These are phyloP conservation scores for Phalacrocorax brasilianus DNA, from an alignment of 2,113 vertebrate genomes.

Conservation along the genomic window DNA sequence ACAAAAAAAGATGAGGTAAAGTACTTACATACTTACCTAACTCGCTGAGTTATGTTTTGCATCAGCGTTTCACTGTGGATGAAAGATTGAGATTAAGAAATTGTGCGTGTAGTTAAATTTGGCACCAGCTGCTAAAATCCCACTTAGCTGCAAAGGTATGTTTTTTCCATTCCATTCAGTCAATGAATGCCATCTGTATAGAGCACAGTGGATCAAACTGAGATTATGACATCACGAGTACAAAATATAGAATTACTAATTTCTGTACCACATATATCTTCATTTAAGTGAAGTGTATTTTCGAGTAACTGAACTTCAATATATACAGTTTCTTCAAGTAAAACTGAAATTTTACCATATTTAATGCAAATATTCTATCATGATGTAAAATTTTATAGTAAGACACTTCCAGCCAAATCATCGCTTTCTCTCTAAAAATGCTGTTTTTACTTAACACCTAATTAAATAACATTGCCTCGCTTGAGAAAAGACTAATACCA, in stretches of 20 bases:
- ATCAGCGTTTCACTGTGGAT: background rate
- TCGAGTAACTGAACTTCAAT: background rate
- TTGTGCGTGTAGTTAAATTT: background rate
- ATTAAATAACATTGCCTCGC: constrained; percentile 3
- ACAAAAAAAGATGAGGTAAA: background rate
- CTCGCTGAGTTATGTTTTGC: background rate
- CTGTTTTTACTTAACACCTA: background rate
- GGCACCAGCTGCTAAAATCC: background rate
- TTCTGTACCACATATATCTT: accelerated
- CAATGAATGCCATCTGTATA: background rate
- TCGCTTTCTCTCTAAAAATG: constrained; percentile 4
- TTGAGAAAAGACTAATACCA: constrained; percentile 15
- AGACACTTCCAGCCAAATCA: background rate
- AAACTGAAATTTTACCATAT: background rate
- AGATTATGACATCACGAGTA: background rate
- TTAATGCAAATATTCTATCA: background rate
- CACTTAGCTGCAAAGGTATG: background rate
- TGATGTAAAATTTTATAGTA: background rate
- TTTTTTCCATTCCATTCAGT: background rate
- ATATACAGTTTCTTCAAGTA: background rate
- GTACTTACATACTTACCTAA: background rate
- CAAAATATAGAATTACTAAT: background rate
- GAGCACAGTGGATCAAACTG: background rate
- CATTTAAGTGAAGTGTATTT: background rate
- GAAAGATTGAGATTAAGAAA: background rate